Evolutionary conservation across 2,113 vertebrate genomes (phyloP).

Genomic region (Eira barbara): DNA sequence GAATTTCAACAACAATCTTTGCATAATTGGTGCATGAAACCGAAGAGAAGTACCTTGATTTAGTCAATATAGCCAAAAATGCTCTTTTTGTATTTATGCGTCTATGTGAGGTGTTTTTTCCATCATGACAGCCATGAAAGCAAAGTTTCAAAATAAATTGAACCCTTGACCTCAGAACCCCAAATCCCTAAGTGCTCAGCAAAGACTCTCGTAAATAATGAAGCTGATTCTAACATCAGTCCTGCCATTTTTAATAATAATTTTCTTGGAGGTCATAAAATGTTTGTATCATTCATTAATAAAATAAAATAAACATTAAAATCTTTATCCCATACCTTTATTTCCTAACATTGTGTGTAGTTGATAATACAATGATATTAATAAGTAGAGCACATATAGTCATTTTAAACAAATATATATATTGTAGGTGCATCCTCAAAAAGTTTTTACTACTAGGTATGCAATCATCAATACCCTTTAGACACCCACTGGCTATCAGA

Average conservation of each 20-base stretch:
- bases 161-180: not conserved
- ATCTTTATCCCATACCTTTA: not conserved
- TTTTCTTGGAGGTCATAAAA: conserved; percentile 1
- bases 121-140: not conserved
- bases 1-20: conserved; percentile 22
- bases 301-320: not conserved
- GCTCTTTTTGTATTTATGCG: not conserved
- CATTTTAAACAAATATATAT: not conserved
- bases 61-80: not conserved
- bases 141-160: not conserved
- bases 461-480: not conserved
- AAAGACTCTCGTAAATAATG: not conserved
- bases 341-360: not conserved
- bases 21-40: not conserved
- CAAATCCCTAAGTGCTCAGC: not conserved
- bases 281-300: not conserved
- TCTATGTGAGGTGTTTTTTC: not conserved
- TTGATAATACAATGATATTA: not conserved
- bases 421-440: not conserved
- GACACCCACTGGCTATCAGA: not conserved
- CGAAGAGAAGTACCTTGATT: not conserved
- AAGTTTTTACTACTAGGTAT: not conserved
- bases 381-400: not conserved
- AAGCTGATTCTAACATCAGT: not conserved
- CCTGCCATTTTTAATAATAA: not conserved